Conservation (phyloP, 2,888 invertebrate species). For the Apocheima hispidaria region DNA sequence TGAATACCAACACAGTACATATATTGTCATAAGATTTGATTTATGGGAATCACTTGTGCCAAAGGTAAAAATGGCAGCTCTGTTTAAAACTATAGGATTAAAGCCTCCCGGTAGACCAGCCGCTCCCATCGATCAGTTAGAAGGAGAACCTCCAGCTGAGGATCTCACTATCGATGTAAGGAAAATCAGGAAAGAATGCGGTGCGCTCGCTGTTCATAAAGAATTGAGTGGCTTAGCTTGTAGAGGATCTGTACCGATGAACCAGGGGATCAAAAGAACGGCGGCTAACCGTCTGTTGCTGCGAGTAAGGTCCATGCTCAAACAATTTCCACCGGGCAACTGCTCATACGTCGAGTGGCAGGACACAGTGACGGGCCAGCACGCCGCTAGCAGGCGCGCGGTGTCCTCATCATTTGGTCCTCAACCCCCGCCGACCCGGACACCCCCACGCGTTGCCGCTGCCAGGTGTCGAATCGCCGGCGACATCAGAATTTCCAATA, state of each 20-base stretch:
- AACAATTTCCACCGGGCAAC: constrained; percentile 69
- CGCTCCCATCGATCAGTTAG: constrained; percentile 57
- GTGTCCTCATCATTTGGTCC: constrained; percentile 78
- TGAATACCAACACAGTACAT: constrained; percentile 65
- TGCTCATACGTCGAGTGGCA: constrained; percentile 70
- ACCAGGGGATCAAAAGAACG: constrained; percentile 75
- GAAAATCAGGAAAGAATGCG: constrained; percentile 69
- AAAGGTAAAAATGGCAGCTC: constrained; percentile 59
- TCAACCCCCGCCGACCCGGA: constrained; percentile 61
- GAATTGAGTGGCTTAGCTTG: constrained; percentile 71
- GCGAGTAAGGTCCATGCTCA: constrained; percentile 71
- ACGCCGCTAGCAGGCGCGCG: constrained; percentile 71
- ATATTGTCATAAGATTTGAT: constrained; percentile 70
- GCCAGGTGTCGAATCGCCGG: constrained; percentile 68
- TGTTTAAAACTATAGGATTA: constrained; percentile 67
- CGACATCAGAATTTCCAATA: constrained; percentile 63
- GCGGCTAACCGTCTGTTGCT: constrained; percentile 75
- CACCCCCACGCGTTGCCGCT: constrained; percentile 57
- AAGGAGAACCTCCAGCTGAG: constrained; percentile 55
- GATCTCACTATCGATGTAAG: constrained; percentile 64
- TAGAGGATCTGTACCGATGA: constrained; percentile 68
- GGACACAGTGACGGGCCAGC: constrained; percentile 74
- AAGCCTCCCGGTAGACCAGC: constrained; percentile 53
- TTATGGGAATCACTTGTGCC: constrained; percentile 64
- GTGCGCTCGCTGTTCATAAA: constrained; percentile 76